These are phyloP conservation scores for Micropoecilia bifurca DNA, from an alignment of 2,797 vertebrate genomes.

Conservation along the genomic window DNA sequence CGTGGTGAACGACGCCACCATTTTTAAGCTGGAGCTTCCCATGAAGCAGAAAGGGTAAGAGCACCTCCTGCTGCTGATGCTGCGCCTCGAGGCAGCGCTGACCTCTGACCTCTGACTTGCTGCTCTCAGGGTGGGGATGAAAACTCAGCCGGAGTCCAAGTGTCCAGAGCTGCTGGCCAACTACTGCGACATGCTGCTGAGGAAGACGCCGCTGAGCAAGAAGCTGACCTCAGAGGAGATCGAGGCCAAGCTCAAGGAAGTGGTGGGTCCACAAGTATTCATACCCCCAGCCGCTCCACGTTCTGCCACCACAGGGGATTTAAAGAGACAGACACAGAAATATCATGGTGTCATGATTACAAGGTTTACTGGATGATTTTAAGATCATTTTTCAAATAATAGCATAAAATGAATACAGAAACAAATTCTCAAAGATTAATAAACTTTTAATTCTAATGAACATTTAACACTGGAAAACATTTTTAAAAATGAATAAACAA, in stretches of 20 bases:
- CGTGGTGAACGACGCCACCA: slow-evolving; percentile 98
- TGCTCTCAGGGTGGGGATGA: slow-evolving; percentile 89
- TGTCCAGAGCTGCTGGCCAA: slow-evolving; percentile 99
- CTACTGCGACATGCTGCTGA: slow-evolving; percentile 99
- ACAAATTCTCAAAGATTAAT: too few species aligned
- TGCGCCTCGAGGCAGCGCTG: background rate
- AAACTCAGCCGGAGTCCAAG: slow-evolving; percentile 98
- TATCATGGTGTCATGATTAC: too few species aligned
- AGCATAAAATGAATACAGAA: too few species aligned
- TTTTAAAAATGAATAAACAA: too few species aligned
- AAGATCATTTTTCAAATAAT: too few species aligned
- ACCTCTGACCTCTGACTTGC: background rate
- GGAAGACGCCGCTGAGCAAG: slow-evolving; percentile 99
- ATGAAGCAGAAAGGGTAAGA: slow-evolving; percentile 98
- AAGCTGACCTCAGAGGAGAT: slow-evolving; percentile 99
- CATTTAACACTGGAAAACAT: too few species aligned
- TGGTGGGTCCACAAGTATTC: slow-evolving; percentile 81
- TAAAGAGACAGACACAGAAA: too few species aligned
- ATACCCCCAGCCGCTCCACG: background rate
- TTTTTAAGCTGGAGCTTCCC: slow-evolving; percentile 99
- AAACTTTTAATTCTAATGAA: too few species aligned
- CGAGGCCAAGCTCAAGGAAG: slow-evolving; percentile 98
- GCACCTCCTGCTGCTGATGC: background rate
- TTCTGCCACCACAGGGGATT: too few species aligned
- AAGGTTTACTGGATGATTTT: too few species aligned